Evolutionary conservation across 2,888 invertebrate genomes (phyloP).

Genomic region (Cenopis cana): DNA sequence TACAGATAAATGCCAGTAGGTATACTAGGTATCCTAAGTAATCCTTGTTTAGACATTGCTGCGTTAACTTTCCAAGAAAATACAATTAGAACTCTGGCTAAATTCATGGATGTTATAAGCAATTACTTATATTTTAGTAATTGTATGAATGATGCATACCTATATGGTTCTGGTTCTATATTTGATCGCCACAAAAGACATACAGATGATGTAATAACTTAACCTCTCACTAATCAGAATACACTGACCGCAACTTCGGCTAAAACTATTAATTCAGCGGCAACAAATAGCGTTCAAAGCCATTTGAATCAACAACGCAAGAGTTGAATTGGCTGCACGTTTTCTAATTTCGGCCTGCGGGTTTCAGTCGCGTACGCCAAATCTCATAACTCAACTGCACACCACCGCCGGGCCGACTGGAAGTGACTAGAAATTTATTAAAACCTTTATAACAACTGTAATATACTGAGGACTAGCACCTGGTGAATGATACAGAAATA

Average conservation of each 20-base stretch:
- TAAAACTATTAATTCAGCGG: conserved; percentile 42
- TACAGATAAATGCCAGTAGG: too few relatives aligned
- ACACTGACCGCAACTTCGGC: not conserved
- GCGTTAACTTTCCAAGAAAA: too few relatives aligned
- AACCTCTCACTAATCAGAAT: not conserved
- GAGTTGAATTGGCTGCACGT: conserved; percentile 61
- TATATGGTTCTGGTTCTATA: too few relatives aligned
- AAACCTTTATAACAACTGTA: conserved; percentile 2
- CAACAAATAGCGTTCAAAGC: conserved; percentile 54
- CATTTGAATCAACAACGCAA: conserved; percentile 64
- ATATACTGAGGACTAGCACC: not conserved
- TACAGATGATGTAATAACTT: not conserved
- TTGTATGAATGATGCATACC: too few relatives aligned
- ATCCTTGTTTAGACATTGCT: too few relatives aligned
- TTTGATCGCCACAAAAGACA: too few relatives aligned
- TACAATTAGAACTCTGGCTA: too few relatives aligned
- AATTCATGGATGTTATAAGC: too few relatives aligned
- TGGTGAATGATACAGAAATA: not conserved
- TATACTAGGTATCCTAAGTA: too few relatives aligned
- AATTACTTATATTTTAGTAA: too few relatives aligned
- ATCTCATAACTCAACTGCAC: conserved; percentile 69
- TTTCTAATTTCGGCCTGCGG: conserved; percentile 70
- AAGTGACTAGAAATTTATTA: conserved; percentile 46
- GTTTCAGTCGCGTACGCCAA: conserved; percentile 61
- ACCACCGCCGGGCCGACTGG: conserved; percentile 51